phyloP scores from a whole-genome alignment of 2,797 vertebrate species.

The Lagocephalus sceleratus region DNA sequence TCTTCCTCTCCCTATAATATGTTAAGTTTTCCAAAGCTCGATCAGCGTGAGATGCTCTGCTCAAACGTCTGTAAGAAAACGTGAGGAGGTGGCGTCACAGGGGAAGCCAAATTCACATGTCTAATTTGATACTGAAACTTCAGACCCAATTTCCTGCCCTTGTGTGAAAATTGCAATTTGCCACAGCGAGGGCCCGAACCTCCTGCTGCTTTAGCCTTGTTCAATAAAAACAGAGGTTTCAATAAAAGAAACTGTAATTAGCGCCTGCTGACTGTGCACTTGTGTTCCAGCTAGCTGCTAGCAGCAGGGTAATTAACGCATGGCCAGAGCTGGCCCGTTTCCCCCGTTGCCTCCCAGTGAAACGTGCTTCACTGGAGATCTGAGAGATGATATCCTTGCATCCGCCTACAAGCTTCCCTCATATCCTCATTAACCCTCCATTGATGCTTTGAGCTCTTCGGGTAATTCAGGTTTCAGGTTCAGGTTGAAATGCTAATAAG shows the following conservation, averaged over 20 bases:
- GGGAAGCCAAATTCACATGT: constrained; percentile 38
- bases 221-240: constrained; percentile 72
- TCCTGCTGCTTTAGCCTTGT: constrained; percentile 62
- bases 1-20: constrained; percentile 29
- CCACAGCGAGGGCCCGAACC: constrained; percentile 53
- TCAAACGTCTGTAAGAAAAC: constrained; percentile 33
- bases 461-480: constrained; percentile 63
- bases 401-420: constrained; percentile 54
- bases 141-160: constrained; percentile 66
- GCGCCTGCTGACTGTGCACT: constrained; percentile 73
- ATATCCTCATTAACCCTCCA: constrained; percentile 69
- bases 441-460: constrained; percentile 54
- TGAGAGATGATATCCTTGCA: constrained; percentile 56
- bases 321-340: constrained; percentile 55
- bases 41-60: constrained; percentile 32
- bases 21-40: constrained; percentile 40
- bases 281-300: constrained; percentile 62
- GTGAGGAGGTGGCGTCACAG: constrained; percentile 21
- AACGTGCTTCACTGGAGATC: constrained; percentile 64
- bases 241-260: constrained; percentile 73
- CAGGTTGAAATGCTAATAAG: constrained; percentile 64
- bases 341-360: constrained; percentile 43
- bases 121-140: constrained; percentile 53
- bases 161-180: constrained; percentile 63
- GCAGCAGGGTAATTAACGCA: constrained; percentile 69